phyloP scores from a whole-genome alignment of 1,140 invertebrate species.

The Lucilia cuprina region DNA sequence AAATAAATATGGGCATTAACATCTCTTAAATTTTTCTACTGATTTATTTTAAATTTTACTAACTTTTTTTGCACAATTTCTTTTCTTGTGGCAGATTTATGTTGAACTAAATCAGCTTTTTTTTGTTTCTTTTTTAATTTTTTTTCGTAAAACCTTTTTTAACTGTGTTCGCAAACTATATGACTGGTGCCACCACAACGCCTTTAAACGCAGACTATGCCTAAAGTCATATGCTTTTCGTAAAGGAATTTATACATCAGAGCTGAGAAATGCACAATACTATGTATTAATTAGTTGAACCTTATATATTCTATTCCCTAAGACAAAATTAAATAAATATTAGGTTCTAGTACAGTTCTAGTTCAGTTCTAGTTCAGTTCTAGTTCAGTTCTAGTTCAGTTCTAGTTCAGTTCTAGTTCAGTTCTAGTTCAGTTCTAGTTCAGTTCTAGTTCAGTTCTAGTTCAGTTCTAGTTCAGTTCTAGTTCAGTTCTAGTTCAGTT shows the following conservation, averaged over 20 bases:
- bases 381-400: no score
- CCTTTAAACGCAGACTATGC: neutral
- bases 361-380: no score
- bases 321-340: no score
- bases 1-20: neutral
- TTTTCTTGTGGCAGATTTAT: conserved; percentile 14
- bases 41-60: neutral
- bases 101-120: conserved; percentile 1
- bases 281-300: no score
- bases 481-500: no score
- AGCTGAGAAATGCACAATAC: no score
- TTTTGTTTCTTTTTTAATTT: neutral
- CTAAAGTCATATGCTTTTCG: neutral
- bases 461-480: no score
- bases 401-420: no score
- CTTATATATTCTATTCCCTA: no score
- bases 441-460: no score
- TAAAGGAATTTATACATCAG: neutral
- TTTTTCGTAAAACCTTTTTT: neutral
- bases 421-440: no score
- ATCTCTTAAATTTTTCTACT: neutral
- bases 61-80: neutral
- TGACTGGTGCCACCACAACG: neutral
- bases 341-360: no score
- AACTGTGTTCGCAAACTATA: neutral